Base-by-base conservation (phyloP, 1,140 invertebrate genomes). In the Platorchestia sp. region DNA sequence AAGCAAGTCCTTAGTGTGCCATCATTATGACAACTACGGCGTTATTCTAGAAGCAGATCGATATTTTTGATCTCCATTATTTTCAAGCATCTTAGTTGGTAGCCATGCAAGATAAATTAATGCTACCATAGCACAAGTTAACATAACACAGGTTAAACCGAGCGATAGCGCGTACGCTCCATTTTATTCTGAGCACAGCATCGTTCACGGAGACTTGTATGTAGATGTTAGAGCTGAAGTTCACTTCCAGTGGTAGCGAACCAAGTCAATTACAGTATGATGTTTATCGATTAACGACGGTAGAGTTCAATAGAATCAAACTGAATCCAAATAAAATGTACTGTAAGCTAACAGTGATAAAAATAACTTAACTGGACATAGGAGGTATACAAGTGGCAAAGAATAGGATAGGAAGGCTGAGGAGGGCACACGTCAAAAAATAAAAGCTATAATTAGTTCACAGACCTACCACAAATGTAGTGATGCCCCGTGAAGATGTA, bases 91-190 rank as follows among this genome's bases (percentile, higher is more conserved):
- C 87, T 89, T 42, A 42, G 87, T 89, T 44, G 41, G 43, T 89
- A 89, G 87, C n/a, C 87, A 89, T 89, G 87, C 87, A 89, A 41
- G 87, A 89, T 89, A 42, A 42, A 89, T 44, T 89, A 89, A 89
- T 43, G 43, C 59, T 75, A 75, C 36, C 59, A 36, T 14, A 75
- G 59, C 59, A 75, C 59, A 75, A 75, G 59, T 75, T 36, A 75
- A 75, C 14, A 75, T 75, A 75, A 22, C 3, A 22, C 59, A 27
- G 59, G 27, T 22, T 19, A 14, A 75, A 75, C 59, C 59, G 59
- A 75, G 36, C 59, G 27, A 3, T 36, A 10, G 59, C 10, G 59
- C 59, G 14, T 10, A 36, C 27, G 7, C 36, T 36, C 27, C 10
- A 75, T 75, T 75, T 75, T 75, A 75, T 75, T 75, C 59, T 75